Base-by-base conservation (phyloP, 2,888 invertebrate genomes). In the Epirrhoe alternata region DNA sequence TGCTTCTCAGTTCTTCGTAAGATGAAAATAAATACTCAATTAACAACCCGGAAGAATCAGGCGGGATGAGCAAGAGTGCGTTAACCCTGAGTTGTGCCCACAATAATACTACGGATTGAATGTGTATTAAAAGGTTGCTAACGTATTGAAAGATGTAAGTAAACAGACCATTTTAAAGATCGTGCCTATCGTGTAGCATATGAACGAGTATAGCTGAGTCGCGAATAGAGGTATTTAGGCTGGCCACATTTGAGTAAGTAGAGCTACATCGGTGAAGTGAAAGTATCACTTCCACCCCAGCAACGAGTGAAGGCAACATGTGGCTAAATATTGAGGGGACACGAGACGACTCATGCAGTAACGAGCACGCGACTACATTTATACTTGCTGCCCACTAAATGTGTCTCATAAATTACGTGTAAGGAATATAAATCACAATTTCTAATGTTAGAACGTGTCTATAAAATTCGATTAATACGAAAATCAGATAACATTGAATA, bases 101-200 rank as follows among this genome's bases (percentile, higher is more conserved):
- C 84, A 81, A 83, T 84, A 86, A 86, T 84, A 81, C 79, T 76
- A 72, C 59, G 63, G 72, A 83, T 83, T 85, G 84, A 85, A 86
- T 80, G 78, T 85, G 47, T 53, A 72, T n/a, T 73, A 69, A 72
- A 84, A 83, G 84, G 84, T 84, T 84, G 81, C 79, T 80, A 78
- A 73, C 77, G 78, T 79, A 84, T 79, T 81, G 85, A 85, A 82
- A 83, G 80, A 83, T 76, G 78, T 70, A 69, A 77, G 83, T 87
- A 89, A 88, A 89, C 85, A 88, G 83, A 81, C 75, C 73, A 81
- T 82, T 81, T 83, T 79, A 82, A 82, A 86, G 81, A 80, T 72
- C 74, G 74, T 79, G 64, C 77, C 75, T 79, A 80, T 75, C 74
- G 72, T 69, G 71, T 68, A 73, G 71, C 71, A 68, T 70, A 52